A percentile compares a stretch with the other conserved stretches of the same genome.
Evolutionary conservation across 2,797 vertebrate genomes (phyloP).

Genomic region (Scolopax bukidnonensis): DNA sequence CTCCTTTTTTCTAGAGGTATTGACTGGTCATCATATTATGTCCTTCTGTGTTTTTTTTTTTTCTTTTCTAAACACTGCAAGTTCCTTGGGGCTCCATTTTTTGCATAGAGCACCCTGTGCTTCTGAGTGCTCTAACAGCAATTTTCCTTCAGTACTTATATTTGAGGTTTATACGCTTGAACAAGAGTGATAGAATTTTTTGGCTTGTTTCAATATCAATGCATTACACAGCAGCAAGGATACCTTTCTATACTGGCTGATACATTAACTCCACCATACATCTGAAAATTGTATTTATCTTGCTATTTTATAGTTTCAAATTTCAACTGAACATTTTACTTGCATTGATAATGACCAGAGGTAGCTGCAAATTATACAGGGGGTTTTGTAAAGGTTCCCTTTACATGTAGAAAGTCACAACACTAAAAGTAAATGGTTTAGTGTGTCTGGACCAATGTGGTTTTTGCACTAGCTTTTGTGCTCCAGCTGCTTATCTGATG

Average conservation of each 20-base stretch:
- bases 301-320: not conserved
- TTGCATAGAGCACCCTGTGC: not conserved
- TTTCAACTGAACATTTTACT: not conserved
- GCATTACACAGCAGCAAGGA: not conserved
- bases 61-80: not conserved
- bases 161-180: not conserved
- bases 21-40: not conserved
- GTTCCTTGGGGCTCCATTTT: not conserved
- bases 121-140: not conserved
- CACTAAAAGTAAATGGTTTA: not conserved
- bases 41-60: not conserved
- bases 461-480: not conserved
- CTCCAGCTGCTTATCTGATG: not conserved
- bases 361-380: not conserved
- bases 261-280: not conserved
- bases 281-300: not conserved
- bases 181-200: not conserved
- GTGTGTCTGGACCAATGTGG: not conserved
- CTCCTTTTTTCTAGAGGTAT: not conserved
- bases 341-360: not conserved
- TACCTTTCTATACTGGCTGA: not conserved
- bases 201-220: not conserved
- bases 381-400: not conserved
- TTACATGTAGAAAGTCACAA: not conserved
- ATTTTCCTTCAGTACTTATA: not conserved